phyloP scores from a whole-genome alignment of 2,888 invertebrate species.

The Netelia fuscicornis region DNA sequence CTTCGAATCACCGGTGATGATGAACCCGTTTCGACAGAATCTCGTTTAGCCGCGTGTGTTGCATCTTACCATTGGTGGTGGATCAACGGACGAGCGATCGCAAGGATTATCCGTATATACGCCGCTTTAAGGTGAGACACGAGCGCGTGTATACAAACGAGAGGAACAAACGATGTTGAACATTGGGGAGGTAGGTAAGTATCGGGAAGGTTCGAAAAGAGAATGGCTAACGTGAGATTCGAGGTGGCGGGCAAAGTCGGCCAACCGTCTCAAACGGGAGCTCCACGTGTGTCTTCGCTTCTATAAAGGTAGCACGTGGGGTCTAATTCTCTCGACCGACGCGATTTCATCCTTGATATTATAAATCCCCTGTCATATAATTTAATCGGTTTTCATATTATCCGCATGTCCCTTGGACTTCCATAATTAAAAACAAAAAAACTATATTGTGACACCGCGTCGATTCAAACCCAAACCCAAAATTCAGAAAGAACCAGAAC shows the following conservation, averaged over 20 bases:
- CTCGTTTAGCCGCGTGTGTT: background rate
- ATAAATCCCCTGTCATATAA: constrained; percentile 58
- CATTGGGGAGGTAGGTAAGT: background rate
- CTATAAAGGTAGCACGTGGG: background rate
- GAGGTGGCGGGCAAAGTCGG: constrained; percentile 9
- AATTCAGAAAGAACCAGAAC: too few relatives aligned
- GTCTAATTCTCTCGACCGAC: constrained; percentile 1
- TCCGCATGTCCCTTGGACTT: constrained; percentile 59
- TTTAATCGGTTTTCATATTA: constrained; percentile 64
- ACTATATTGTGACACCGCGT: constrained; percentile 74
- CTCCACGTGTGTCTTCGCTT: background rate
- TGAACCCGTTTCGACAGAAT: constrained; percentile 36
- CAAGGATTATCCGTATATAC: constrained; percentile 40
- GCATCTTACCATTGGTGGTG: constrained; percentile 4
- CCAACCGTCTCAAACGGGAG: background rate
- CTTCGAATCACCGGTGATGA: background rate
- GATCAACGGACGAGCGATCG: background rate
- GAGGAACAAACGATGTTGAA: background rate
- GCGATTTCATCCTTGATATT: background rate
- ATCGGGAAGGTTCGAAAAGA: background rate
- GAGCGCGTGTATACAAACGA: background rate
- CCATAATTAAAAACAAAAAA: constrained; percentile 71
- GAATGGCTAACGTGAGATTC: constrained; percentile 18
- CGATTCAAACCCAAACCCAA: background rate
- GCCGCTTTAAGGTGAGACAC: background rate